Conservation (phyloP, 1,140 invertebrate genomes). For the Pemphigus obesinymphae region DNA sequence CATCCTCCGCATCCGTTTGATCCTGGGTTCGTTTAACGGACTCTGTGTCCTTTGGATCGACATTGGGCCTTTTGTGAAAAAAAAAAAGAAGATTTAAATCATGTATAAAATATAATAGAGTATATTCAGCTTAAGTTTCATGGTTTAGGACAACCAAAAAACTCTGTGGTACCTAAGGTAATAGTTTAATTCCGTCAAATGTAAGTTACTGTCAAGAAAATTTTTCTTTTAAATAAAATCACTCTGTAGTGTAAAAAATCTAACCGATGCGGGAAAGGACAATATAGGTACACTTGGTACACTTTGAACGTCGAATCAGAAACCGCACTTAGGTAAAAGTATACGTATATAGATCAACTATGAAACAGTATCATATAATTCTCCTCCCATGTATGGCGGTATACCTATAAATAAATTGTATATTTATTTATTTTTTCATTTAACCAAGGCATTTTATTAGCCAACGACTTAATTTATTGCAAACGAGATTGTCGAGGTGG, state of each 20-base stretch:
- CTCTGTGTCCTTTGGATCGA: conserved; percentile 53
- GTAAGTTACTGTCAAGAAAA: too few species aligned
- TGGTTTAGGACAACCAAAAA: too few species aligned
- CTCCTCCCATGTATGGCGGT: too few species aligned
- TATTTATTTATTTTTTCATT: neutral
- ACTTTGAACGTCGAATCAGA: neutral
- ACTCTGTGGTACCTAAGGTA: too few species aligned
- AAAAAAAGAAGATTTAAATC: neutral
- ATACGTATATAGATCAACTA: neutral
- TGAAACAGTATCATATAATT: too few species aligned
- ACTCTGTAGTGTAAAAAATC: too few species aligned
- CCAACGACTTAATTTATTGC: neutral
- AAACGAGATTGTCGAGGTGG: neutral
- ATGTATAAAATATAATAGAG: too few species aligned
- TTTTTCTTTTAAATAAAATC: too few species aligned
- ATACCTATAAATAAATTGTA: neutral
- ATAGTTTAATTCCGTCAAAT: too few species aligned
- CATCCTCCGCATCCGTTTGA: conserved; percentile 57
- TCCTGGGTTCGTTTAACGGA: conserved; percentile 54
- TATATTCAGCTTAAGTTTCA: too few species aligned
- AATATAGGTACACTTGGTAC: too few species aligned
- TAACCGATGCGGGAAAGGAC: too few species aligned
- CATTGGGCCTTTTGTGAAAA: conserved; percentile 48
- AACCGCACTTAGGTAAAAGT: neutral
- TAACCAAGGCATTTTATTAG: neutral